Evolutionary conservation across 1,140 invertebrate genomes (phyloP), one percentile per base, ranked within the genome.

Genomic region (Drosophila lacertosa): DNA sequence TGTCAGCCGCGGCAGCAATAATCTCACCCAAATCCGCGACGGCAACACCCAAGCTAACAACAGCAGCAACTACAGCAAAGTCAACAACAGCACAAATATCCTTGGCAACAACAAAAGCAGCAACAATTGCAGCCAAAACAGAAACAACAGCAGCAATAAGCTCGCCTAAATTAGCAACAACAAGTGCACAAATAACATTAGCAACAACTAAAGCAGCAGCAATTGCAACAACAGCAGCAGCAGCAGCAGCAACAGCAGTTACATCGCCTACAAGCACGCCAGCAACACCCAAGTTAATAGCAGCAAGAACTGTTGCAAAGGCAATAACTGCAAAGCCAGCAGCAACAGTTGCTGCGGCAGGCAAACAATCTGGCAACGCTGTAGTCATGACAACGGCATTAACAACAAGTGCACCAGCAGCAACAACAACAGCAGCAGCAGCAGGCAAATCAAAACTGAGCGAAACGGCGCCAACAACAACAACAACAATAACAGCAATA

Each of bases 361-460:
- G 40, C 15, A 22, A 65, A 13, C 55, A 42, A 22, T 73, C 70
- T 69, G 66, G 57, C 65, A 73, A 60, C 57, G 44, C 63, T 44
- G 50, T 68, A 51, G 66, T 53, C 65, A 68, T 68, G 55, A 64
- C 32, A 54, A 63, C 53, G 18, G 33, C 53, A 48, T 51, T 15
- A 50, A 44, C 50, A 64, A 39, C 39, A 57, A 65, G n/a, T n/a
- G n/a, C n/a, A 33, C 16, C 51, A 68, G 20, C 45, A 69, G 35
- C 47, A 57, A 29, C 54, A 55, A 15, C 16, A 32, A n/a, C 65
- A 48, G 33, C 40, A 67, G 67, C 69, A 59, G 48, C 77, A 63
- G 39, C 53, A 62, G 60, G 51, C 65, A 68, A 72, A 69, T 57
- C 76, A 72, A 67, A 74, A 74, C 37, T 72, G 37, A 54, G 6